Conservation (phyloP, 2,797 vertebrate genomes). For the Aselliscus stoliczkanus region DNA sequence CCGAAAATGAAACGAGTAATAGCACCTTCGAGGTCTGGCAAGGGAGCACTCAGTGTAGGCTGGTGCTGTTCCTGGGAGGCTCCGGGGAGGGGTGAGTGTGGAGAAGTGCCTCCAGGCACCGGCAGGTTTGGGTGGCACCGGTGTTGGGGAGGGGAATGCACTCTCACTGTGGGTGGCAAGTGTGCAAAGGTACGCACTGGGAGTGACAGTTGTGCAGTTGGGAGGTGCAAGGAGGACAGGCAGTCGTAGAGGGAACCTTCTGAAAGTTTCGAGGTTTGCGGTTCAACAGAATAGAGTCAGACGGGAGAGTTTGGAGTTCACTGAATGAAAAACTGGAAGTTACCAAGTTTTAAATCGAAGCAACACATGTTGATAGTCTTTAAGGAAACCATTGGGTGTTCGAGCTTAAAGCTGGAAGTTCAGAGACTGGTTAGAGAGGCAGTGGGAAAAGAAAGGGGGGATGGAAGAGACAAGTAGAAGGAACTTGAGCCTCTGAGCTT, state of each 20-base stretch:
- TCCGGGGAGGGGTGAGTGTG: neutral
- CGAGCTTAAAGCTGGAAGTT: neutral
- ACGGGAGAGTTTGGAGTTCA: neutral
- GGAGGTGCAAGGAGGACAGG: no score
- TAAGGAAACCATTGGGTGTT: neutral
- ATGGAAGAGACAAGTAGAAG: neutral
- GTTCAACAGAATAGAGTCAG: neutral
- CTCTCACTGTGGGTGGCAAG: rapidly evolving
- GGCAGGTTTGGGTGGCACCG: rapidly evolving
- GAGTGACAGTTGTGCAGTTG: no score
- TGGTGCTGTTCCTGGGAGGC: neutral
- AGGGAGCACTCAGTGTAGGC: neutral
- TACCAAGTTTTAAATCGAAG: neutral
- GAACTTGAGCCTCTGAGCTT: neutral
- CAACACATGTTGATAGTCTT: neutral
- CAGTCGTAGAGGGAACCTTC: neutral
- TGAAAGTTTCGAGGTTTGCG: neutral
- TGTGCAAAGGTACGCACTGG: no score
- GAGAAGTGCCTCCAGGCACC: neutral
- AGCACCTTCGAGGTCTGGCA: neutral
- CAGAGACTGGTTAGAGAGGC: neutral
- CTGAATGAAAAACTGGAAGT: neutral
- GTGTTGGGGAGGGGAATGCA: rapidly evolving
- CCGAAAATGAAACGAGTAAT: rapidly evolving
- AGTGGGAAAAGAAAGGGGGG: neutral